phyloP scores from a whole-genome alignment of 2,113 vertebrate genomes.

The Siphamia tubifer region DNA sequence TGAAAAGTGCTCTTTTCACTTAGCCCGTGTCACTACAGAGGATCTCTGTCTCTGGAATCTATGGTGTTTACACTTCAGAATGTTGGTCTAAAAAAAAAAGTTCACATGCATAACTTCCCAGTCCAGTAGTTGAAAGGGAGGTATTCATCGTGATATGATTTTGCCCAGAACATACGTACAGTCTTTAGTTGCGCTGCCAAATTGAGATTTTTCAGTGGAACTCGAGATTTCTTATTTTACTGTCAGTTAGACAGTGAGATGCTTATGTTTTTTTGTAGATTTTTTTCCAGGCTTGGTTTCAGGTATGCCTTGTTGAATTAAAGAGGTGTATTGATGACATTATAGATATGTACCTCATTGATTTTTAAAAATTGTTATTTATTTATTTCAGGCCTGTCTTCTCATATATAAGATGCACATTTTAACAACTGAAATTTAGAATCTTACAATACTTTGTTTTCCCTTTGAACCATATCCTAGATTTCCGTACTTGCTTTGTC shows the following conservation, averaged over 20 bases:
- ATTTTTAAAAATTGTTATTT: no score
- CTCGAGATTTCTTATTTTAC: neutral
- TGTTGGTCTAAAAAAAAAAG: neutral
- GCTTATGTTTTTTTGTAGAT: no score
- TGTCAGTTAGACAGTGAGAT: neutral
- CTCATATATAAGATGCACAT: no score
- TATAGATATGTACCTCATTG: no score
- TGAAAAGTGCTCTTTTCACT: conserved; percentile 39
- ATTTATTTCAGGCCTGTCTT: no score
- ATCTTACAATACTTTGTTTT: no score
- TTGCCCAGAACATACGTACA: neutral
- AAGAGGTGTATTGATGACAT: no score
- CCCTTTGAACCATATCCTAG: no score
- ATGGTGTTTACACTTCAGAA: neutral
- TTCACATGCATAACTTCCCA: neutral
- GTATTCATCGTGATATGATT: neutral
- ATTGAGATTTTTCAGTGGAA: neutral
- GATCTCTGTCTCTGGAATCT: conserved; percentile 17
- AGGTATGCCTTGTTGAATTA: no score
- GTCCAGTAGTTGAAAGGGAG: neutral
- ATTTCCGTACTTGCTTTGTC: neutral
- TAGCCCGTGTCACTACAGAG: conserved; percentile 1
- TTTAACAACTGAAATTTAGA: neutral
- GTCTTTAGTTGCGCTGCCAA: neutral
- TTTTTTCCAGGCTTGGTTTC: no score